Evolutionary conservation across 2,888 invertebrate genomes (phyloP).

Genomic region (Nemoura dubitans): DNA sequence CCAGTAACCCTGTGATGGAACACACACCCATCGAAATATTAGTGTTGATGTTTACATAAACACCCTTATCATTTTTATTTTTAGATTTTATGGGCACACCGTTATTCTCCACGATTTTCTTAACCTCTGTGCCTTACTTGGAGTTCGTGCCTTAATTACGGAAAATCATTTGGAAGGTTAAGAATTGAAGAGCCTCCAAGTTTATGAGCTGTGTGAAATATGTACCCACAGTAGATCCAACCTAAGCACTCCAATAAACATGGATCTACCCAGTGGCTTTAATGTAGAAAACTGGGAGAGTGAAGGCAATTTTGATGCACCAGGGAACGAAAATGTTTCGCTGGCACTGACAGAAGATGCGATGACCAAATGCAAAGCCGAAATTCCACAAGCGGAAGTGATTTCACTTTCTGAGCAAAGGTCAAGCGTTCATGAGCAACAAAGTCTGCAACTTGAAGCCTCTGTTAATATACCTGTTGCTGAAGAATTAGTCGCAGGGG

Average conservation of each 20-base stretch:
- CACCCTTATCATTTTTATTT: constrained; percentile 32
- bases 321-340: neutral
- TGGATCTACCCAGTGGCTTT: constrained; percentile 30
- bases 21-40: constrained; percentile 32
- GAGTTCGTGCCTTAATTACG: neutral
- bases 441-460: neutral
- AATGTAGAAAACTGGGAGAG: constrained; percentile 27
- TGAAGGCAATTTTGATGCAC: neutral
- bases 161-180: neutral
- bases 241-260: neutral
- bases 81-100: constrained; percentile 25
- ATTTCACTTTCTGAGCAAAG: neutral
- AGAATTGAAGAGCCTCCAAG: neutral
- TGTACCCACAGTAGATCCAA: neutral
- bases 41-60: constrained; percentile 30
- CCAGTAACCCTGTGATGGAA: neutral
- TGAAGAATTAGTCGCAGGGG: neutral
- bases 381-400: neutral
- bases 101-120: constrained; percentile 22
- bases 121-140: neutral
- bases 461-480: neutral
- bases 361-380: neutral
- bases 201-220: neutral
- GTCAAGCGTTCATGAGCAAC: neutral
- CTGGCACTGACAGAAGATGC: neutral